Conservation (phyloP, 2,113 vertebrate genomes). For the Crypturellus undulatus region DNA sequence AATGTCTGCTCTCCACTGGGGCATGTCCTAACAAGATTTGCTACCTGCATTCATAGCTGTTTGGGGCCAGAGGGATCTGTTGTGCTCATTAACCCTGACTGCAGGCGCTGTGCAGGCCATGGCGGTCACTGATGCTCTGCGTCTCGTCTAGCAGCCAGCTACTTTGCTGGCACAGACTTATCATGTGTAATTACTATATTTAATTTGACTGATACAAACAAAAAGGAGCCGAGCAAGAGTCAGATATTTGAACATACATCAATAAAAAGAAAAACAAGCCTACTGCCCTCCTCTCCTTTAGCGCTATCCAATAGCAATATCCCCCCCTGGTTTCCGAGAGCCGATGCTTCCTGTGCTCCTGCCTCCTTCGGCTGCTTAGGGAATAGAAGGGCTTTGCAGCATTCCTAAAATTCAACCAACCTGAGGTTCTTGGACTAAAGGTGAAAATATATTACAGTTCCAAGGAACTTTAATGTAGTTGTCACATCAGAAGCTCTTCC, state of each 20-base stretch:
- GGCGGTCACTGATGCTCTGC: neutral
- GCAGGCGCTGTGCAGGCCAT: neutral
- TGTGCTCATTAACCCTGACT: slow-evolving; percentile 8
- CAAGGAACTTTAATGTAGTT: neutral
- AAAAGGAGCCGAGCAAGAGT: slow-evolving; percentile 9
- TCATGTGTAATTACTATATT: neutral
- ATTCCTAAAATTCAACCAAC: neutral
- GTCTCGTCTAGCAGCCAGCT: neutral
- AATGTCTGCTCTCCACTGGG: neutral
- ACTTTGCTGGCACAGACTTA: neutral
- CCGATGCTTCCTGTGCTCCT: neutral
- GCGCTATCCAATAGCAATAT: neutral
- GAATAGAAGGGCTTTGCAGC: neutral
- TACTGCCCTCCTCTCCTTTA: neutral
- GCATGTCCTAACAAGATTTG: neutral
- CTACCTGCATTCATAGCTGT: neutral
- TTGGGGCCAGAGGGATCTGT: neutral
- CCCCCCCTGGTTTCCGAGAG: neutral
- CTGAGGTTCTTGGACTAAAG: neutral
- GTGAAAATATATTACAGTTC: neutral
- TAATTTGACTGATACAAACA: slow-evolving; percentile 14
- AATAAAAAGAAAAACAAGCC: neutral
- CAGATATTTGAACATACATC: neutral
- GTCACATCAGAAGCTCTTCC: neutral
- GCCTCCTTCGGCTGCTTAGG: neutral